phyloP scores from a whole-genome alignment of 2,797 vertebrate genomes.

The Pterois miles region DNA sequence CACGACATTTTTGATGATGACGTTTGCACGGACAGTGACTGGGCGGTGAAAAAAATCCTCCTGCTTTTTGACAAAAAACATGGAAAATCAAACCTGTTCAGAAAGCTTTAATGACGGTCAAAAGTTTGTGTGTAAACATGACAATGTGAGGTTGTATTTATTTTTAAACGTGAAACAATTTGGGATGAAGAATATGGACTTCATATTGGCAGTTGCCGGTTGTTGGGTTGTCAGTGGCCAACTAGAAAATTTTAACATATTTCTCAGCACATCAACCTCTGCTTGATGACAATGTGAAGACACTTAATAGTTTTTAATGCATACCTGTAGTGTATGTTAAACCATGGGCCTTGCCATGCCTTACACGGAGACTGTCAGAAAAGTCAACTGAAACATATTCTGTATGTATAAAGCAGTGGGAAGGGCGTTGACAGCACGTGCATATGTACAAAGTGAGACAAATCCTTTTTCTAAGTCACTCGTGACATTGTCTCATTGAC shows the following conservation, averaged over 20 bases:
- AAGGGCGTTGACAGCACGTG: conserved; percentile 12
- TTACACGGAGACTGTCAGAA: background rate
- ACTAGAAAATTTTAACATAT: no score
- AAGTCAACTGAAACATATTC: conserved; percentile 6
- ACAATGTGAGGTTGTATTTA: no score
- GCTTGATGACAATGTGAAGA: background rate
- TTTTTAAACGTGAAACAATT: no score
- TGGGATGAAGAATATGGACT: no score
- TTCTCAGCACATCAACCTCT: background rate
- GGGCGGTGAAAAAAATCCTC: fast-evolving
- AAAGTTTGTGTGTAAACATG: no score
- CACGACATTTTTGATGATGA: no score
- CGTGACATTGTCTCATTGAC: conserved; percentile 39
- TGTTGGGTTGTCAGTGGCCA: no score
- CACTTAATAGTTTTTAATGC: background rate
- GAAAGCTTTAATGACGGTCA: no score
- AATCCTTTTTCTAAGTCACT: conserved; percentile 29
- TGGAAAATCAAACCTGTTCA: no score
- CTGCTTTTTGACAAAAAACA: no score
- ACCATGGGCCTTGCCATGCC: background rate
- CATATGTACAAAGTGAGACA: conserved; percentile 28
- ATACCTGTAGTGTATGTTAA: background rate
- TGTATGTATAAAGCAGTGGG: background rate
- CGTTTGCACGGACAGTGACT: no score
- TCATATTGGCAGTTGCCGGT: no score